Conservation (phyloP, 1,140 invertebrate species). For the Drosophila nannoptera region DNA sequence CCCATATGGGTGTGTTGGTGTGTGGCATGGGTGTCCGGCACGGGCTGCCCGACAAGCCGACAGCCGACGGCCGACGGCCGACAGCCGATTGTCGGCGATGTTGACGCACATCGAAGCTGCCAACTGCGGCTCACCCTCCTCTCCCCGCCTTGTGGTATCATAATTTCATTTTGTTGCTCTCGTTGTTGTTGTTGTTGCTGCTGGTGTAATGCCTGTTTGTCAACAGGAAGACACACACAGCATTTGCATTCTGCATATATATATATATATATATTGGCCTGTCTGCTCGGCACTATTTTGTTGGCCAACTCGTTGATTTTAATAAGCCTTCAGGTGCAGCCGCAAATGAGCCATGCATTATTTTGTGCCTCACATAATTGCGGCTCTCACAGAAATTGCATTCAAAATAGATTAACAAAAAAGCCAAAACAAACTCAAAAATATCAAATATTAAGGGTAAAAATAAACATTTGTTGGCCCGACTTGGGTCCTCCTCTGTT, state of each 20-base stretch:
- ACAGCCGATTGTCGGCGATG: conserved; percentile 19
- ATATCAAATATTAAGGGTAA: background rate
- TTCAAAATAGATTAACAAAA: background rate
- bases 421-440: conserved; percentile 4
- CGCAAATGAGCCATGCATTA: conserved; percentile 73
- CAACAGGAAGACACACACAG: conserved; percentile 20
- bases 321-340: conserved; percentile 75
- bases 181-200: conserved; percentile 32
- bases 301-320: conserved; percentile 33
- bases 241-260: conserved; percentile 2
- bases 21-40: conserved; percentile 38
- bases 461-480: conserved; percentile 19
- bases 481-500: conserved; percentile 24
- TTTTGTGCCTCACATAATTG: conserved; percentile 54
- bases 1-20: background rate
- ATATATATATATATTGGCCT: background rate
- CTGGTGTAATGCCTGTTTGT: conserved; percentile 19
- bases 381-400: conserved; percentile 52
- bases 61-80: conserved; percentile 35
- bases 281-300: no score
- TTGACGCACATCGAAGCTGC: conserved; percentile 73
- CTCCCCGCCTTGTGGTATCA: conserved; percentile 45
- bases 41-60: background rate
- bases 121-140: conserved; percentile 51
- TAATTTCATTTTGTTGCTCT: conserved; percentile 53